A percentile compares a stretch with the other conserved stretches of the same genome.
These are phyloP conservation scores for Speoplatyrhinus poulsoni DNA, from an alignment of 2,113 vertebrate species.

Conservation along the genomic window DNA sequence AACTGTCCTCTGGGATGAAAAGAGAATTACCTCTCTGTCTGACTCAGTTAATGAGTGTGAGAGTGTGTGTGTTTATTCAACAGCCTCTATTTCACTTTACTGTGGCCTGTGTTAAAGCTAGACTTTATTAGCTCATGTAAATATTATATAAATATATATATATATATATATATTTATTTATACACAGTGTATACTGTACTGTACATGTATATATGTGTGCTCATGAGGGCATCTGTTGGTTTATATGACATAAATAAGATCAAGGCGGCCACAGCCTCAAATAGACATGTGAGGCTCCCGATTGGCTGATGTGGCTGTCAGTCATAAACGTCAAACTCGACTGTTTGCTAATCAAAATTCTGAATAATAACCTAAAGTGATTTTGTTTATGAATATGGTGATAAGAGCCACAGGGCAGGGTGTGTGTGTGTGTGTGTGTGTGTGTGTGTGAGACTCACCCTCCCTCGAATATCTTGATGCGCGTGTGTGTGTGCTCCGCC, in stretches of 20 bases:
- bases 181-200: no score
- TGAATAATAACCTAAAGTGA: no score
- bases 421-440: neutral
- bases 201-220: neutral
- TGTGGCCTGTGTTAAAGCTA: neutral
- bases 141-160: no score
- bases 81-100: slow-evolving; percentile 24
- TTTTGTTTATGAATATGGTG: no score
- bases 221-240: neutral
- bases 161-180: neutral
- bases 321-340: no score
- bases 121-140: slow-evolving; percentile 15
- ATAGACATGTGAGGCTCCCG: no score
- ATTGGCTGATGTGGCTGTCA: no score
- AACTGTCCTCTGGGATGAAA: no score
- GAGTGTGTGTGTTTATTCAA: neutral
- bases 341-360: no score
- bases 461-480: slow-evolving; percentile 99
- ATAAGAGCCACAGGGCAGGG: no score
- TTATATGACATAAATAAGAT: no score
- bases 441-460: slow-evolving; percentile 81
- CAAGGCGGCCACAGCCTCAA: no score
- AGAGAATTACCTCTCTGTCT: slow-evolving; percentile 8
- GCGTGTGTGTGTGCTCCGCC: slow-evolving; percentile 86
- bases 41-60: slow-evolving; percentile 34